A percentile compares a stretch with the other conserved stretches of the same genome.
phyloP scores from a whole-genome alignment of 2,888 invertebrate genomes.

The Venusia cambrica region DNA sequence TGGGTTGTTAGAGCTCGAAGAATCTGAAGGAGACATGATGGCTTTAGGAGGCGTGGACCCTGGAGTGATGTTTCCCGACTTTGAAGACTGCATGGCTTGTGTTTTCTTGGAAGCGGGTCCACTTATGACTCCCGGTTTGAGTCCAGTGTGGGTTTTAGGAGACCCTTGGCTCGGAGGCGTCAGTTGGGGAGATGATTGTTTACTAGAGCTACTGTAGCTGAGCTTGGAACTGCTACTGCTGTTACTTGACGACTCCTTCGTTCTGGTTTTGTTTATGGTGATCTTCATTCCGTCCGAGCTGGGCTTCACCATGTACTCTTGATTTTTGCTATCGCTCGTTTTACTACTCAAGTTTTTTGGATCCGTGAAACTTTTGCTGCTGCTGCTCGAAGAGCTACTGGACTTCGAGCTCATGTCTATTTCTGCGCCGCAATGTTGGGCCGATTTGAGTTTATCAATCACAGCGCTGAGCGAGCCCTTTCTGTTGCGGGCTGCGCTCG shows the following conservation, averaged over 20 bases:
- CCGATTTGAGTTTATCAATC: constrained; percentile 91
- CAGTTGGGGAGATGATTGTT: constrained; percentile 70
- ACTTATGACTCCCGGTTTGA: constrained; percentile 92
- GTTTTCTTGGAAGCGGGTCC: constrained; percentile 93
- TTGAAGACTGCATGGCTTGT: constrained; percentile 81
- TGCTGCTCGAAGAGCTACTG: constrained; percentile 62
- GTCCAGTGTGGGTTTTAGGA: constrained; percentile 89
- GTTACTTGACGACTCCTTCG: constrained; percentile 83
- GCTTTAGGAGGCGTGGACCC: constrained; percentile 71
- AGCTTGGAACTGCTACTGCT: constrained; percentile 66
- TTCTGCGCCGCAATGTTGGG: constrained; percentile 84
- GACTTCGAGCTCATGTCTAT: constrained; percentile 71
- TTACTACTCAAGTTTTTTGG: constrained; percentile 65
- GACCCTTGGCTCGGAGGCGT: constrained; percentile 83
- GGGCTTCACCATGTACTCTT: constrained; percentile 94
- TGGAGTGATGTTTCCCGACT: constrained; percentile 56
- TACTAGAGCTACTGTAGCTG: constrained; percentile 66
- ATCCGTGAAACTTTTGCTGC: constrained; percentile 69
- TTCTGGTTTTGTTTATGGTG: constrained; percentile 93
- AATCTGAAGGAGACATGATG: constrained; percentile 63
- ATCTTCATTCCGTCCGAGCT: constrained; percentile 95
- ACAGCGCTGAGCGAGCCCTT: constrained; percentile 91
- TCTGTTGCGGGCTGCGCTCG: constrained; percentile 83
- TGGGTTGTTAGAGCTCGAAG: constrained; percentile 49
- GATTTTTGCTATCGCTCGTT: constrained; percentile 82